Evolutionary conservation across 23 tunicate species (phyloP).

Genomic region (Halocynthia aurantium): DNA sequence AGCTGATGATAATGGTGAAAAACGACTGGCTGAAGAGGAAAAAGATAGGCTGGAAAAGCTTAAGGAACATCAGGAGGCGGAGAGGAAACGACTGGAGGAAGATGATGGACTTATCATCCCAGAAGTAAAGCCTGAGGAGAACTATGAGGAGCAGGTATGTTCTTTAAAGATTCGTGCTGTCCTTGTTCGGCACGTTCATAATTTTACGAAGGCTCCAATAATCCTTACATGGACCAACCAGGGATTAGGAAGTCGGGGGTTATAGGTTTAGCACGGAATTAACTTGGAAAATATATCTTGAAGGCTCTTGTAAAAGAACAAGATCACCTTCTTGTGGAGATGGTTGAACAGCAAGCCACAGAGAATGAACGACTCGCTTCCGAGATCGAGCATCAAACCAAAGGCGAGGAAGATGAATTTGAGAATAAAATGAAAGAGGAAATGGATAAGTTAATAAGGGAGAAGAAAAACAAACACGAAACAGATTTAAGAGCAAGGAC

Average conservation of each 20-base stretch:
- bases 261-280: too few relatives aligned
- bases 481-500: constrained; percentile 85
- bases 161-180: too few relatives aligned
- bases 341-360: constrained; percentile 43
- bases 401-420: constrained; percentile 47
- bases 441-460: constrained; percentile 48
- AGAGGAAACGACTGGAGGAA: constrained; percentile 14
- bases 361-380: constrained; percentile 47
- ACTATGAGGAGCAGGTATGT: constrained; percentile 61
- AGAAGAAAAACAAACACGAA: constrained; percentile 73
- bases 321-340: constrained; percentile 47
- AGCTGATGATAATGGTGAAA: constrained; percentile 39
- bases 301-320: constrained; percentile 83
- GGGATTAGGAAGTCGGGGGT: too few relatives aligned
- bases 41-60: constrained; percentile 49
- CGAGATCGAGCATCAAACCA: constrained; percentile 57
- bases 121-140: constrained; percentile 39
- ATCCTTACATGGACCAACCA: too few relatives aligned
- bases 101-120: constrained; percentile 67
- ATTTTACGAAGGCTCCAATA: too few relatives aligned
- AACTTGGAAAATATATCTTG: not conserved
- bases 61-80: constrained; percentile 33
- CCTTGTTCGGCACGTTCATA: too few relatives aligned
- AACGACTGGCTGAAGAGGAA: constrained; percentile 45
- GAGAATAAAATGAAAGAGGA: constrained; percentile 68